Base-by-base conservation (phyloP, 1,140 invertebrate species). In the Charaxes varanes region DNA sequence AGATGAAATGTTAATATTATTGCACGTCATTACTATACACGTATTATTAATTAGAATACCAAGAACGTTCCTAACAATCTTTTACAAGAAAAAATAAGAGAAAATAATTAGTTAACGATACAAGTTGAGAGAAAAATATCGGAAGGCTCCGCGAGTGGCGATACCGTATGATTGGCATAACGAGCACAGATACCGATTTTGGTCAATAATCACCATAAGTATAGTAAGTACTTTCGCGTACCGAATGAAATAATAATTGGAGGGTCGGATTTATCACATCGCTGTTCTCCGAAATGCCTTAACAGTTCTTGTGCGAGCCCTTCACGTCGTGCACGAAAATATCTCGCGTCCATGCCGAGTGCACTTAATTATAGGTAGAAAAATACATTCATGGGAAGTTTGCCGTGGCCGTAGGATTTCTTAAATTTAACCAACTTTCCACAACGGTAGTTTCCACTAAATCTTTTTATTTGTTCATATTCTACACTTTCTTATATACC, bases 241-340 rank as follows among this genome's bases (percentile, higher is more conserved):
- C 70, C 70, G 73, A 83, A 79, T 80, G 72, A 67, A 77, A 78
- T 72, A 78, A 82, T 82, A 82, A 82, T 80, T 82, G 78, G 71
- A 61, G 78, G 76, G 76, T 80, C 64, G 76, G 76, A 78, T 80
- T 82, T 82, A 82, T 82, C 78, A 82, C 73, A 72, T 82, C 67
- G 57, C 63, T 74, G 69, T 80, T 82, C 76, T 67, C 66, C 65
- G 76, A 80, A 82, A 68, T 57, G 70, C 60, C 71, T 62, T 73
- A 71, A 71, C 68, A 74, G 54, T 77, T 74, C 70, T 80, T 80
- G 72, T 77, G 73, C 59, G 78, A 82, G 67, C 73, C 66, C 71
- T 78, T 76, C 73, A 65, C 69, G 67, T 82, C 72, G 78, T 82
- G 71, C 74, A 77, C 72, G 74, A 79, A 76, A 77, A 76, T 79